Conservation (phyloP, 2,888 invertebrate genomes). For the Papilio gigon region DNA sequence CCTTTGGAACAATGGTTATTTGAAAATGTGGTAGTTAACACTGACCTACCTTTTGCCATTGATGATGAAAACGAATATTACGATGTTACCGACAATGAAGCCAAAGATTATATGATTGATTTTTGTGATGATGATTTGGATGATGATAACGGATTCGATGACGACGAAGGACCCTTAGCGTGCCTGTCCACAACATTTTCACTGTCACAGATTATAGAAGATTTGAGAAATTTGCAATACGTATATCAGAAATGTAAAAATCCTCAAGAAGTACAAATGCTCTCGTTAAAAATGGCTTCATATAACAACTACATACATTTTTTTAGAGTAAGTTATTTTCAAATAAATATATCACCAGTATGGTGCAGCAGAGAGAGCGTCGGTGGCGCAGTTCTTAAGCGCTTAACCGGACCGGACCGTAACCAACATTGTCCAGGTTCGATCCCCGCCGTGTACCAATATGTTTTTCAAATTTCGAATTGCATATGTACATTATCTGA, state of each 20-base stretch:
- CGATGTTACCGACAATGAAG: background rate
- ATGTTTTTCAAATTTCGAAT: no score
- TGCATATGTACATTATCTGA: no score
- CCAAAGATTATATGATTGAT: conserved; percentile 48
- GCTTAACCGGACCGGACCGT: no score
- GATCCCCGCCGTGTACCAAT: no score
- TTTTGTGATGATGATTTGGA: conserved; percentile 56
- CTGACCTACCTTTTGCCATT: conserved; percentile 41
- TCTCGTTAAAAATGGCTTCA: conserved; percentile 3
- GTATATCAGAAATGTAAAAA: conserved; percentile 42
- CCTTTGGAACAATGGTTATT: conserved; percentile 63
- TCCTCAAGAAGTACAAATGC: conserved; percentile 46
- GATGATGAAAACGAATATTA: conserved; percentile 49
- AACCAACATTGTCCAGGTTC: no score
- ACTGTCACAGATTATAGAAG: conserved; percentile 18
- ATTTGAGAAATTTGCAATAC: conserved; percentile 27
- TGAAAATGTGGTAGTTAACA: conserved; percentile 48
- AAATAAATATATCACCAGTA: background rate
- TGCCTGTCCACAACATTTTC: conserved; percentile 36
- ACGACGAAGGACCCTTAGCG: background rate
- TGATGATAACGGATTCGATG: conserved; percentile 37
- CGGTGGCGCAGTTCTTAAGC: no score
- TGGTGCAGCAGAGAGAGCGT: no score
- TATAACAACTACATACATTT: conserved; percentile 51
- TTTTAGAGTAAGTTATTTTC: conserved; percentile 52